These are phyloP conservation scores for Thunnus albacares DNA, from an alignment of 2,797 vertebrate species.

Conservation along the genomic window DNA sequence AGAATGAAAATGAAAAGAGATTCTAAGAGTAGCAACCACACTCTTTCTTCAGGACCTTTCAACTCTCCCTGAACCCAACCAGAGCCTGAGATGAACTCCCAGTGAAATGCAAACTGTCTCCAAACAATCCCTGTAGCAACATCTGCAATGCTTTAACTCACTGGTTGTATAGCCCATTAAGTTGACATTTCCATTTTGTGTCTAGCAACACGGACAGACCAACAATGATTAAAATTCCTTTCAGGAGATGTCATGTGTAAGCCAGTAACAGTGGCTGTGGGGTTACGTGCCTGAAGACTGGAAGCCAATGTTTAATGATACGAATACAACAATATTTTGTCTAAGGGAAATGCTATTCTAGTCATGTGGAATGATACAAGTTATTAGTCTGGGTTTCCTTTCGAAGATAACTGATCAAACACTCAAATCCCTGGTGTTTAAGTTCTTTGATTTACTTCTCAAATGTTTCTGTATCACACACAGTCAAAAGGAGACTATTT, in stretches of 20 bases:
- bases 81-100: constrained; percentile 42
- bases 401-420: constrained; percentile 47
- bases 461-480: neutral
- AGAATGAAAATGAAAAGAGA: neutral
- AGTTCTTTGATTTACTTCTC: constrained; percentile 29
- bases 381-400: constrained; percentile 48
- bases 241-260: constrained; percentile 26
- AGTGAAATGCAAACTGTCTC: constrained; percentile 20
- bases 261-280: neutral
- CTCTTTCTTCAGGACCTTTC: constrained; percentile 14
- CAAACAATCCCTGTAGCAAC: constrained; percentile 39
- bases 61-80: constrained; percentile 29
- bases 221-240: constrained; percentile 53
- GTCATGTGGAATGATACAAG: constrained; percentile 27
- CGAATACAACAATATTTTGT: constrained; percentile 31
- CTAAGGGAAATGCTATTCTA: constrained; percentile 25
- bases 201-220: constrained; percentile 31
- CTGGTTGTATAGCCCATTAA: constrained; percentile 40
- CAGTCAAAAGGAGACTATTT: neutral
- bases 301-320: constrained; percentile 37
- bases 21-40: neutral
- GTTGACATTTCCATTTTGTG: constrained; percentile 46
- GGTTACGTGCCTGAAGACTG: constrained; percentile 13
- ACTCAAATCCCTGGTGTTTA: neutral
- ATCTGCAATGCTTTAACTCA: constrained; percentile 44